Evolutionary conservation across 2,113 vertebrate genomes (phyloP).

Genomic region (Psittacus erithacus): DNA sequence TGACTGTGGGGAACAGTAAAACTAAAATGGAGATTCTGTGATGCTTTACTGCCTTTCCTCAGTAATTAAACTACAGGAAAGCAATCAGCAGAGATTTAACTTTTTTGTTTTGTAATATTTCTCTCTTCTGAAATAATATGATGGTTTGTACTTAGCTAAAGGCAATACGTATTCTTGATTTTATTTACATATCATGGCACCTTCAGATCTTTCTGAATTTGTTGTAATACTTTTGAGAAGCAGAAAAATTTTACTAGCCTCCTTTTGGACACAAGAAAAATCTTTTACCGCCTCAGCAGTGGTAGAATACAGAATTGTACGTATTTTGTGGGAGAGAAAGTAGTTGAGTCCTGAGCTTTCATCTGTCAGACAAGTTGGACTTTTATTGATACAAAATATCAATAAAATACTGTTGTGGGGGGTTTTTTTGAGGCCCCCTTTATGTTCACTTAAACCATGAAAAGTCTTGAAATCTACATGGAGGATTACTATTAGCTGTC

Average conservation of each 20-base stretch:
- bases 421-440: not conserved
- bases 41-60: slow-evolving; percentile 38
- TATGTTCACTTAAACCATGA: not conserved
- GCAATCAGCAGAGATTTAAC: slow-evolving; percentile 20
- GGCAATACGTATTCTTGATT: not conserved
- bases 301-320: not conserved
- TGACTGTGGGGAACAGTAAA: slow-evolving; percentile 50
- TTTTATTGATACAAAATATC: not conserved
- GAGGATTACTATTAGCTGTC: not conserved
- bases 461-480: not conserved
- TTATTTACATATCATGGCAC: not conserved
- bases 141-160: not conserved
- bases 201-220: not conserved
- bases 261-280: not conserved
- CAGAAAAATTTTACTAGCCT: not conserved
- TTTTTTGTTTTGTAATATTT: not conserved
- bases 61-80: slow-evolving; percentile 41
- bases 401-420: not conserved
- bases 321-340: not conserved
- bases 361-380: not conserved
- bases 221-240: not conserved
- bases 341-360: not conserved
- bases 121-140: not conserved
- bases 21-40: slow-evolving; percentile 29
- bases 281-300: not conserved